Percentiles rank a stretch among this genome's conserved stretches.
phyloP scores from a whole-genome alignment of 2,888 invertebrate species.

The Leptura quadrifasciata region DNA sequence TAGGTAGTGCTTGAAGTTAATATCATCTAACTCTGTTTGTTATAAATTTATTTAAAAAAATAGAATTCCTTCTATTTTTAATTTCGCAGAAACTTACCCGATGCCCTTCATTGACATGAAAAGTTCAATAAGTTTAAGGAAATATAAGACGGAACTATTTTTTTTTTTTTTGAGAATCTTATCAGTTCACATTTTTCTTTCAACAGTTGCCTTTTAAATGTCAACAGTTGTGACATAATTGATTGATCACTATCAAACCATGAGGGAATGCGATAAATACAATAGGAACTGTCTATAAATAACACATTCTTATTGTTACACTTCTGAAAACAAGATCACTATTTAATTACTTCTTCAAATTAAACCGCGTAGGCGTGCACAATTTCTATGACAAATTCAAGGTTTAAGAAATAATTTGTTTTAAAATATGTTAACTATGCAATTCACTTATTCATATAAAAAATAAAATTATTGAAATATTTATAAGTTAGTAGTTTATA shows the following conservation, averaged over 20 bases:
- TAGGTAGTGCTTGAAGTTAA: too few species aligned
- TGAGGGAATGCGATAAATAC: slow-evolving; percentile 2
- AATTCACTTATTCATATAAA: neutral
- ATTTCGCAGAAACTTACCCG: too few species aligned
- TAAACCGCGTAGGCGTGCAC: slow-evolving; percentile 9
- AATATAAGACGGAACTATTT: neutral
- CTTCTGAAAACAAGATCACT: slow-evolving; percentile 21
- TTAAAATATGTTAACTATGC: neutral
- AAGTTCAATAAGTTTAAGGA: neutral
- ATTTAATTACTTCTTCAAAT: slow-evolving; percentile 22
- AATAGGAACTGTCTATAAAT: slow-evolving; percentile 23
- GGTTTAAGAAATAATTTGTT: slow-evolving; percentile 13
- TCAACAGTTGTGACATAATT: slow-evolving; percentile 22
- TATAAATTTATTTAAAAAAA: too few species aligned
- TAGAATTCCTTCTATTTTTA: too few species aligned
- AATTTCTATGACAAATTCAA: slow-evolving; percentile 10
- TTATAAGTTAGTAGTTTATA: too few species aligned
- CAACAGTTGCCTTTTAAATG: slow-evolving; percentile 7
- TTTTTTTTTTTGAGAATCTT: neutral
- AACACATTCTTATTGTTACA: slow-evolving; percentile 17
- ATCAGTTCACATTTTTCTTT: neutral
- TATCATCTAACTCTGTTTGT: too few species aligned
- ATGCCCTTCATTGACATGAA: neutral
- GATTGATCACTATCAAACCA: slow-evolving; percentile 12
- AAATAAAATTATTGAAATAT: neutral